phyloP scores from a whole-genome alignment of 2,888 invertebrate genomes.

The Pycnomerus fuliginosus region DNA sequence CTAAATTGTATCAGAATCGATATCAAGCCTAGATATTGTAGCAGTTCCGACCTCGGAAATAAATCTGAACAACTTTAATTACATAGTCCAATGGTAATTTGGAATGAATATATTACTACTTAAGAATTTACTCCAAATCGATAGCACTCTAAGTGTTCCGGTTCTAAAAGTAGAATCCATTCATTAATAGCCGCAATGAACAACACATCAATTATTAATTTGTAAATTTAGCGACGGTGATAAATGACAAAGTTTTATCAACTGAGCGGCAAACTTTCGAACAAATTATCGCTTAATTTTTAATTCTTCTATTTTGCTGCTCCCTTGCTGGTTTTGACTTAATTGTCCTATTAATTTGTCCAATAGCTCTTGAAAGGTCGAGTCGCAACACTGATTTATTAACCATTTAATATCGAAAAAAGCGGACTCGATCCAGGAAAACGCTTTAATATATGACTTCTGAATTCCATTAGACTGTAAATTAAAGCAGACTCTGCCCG shows the following conservation, averaged over 20 bases:
- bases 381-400: too few species aligned
- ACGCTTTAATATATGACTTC: too few species aligned
- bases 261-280: constrained; percentile 13
- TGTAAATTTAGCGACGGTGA: constrained; percentile 4
- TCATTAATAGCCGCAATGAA: neutral
- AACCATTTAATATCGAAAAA: too few species aligned
- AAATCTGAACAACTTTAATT: constrained; percentile 24
- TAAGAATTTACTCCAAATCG: constrained; percentile 8
- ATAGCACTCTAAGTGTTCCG: too few species aligned
- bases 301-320: too few species aligned
- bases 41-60: constrained; percentile 21
- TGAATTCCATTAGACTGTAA: too few species aligned
- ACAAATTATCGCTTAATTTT: constrained; percentile 18
- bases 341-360: too few species aligned
- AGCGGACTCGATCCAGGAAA: too few species aligned
- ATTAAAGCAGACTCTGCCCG: too few species aligned
- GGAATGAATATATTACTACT: constrained; percentile 18
- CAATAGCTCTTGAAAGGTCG: too few species aligned
- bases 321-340: too few species aligned
- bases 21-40: constrained; percentile 19
- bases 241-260: constrained; percentile 20
- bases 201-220: constrained; percentile 1
- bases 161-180: too few species aligned
- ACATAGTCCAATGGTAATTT: constrained; percentile 16
- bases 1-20: constrained; percentile 16